phyloP scores from a whole-genome alignment of 1,140 invertebrate genomes.

The Lutraria rhynchaena region DNA sequence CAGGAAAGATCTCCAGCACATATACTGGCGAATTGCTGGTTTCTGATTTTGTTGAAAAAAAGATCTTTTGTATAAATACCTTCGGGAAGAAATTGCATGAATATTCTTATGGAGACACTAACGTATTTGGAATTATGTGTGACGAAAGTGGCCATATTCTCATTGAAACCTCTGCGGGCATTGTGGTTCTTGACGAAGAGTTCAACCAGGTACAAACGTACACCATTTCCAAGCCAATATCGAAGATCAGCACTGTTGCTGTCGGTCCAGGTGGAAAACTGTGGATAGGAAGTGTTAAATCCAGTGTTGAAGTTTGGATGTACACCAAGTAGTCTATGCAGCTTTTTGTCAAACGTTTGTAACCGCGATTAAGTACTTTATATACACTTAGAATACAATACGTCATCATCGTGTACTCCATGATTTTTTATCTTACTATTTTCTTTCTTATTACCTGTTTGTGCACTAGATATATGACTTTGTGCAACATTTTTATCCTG shows the following conservation, averaged over 20 bases:
- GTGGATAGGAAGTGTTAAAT: not conserved
- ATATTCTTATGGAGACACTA: not conserved
- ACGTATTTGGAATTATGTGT: not conserved
- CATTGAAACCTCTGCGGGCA: constrained; percentile 10
- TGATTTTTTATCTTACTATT: too few relatives aligned
- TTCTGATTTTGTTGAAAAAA: constrained; percentile 8
- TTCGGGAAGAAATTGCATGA: not conserved
- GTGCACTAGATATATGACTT: too few relatives aligned
- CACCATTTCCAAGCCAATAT: not conserved
- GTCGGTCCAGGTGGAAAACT: not conserved
- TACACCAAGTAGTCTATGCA: not conserved
- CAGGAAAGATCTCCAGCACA: not conserved
- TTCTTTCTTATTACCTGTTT: too few relatives aligned
- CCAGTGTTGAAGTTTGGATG: not conserved
- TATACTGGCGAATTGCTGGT: constrained; percentile 14
- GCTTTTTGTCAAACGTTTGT: too few relatives aligned
- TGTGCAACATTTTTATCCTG: too few relatives aligned
- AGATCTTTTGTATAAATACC: not conserved
- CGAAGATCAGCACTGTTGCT: not conserved
- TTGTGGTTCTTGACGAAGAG: constrained; percentile 3
- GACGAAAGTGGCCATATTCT: constrained; percentile 14
- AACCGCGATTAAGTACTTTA: too few relatives aligned
- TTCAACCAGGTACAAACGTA: not conserved
- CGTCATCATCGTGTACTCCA: too few relatives aligned
- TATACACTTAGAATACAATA: too few relatives aligned